These are phyloP conservation scores for Leptothorax acervorum DNA, from an alignment of 2,888 invertebrate genomes.

Conservation along the genomic window DNA sequence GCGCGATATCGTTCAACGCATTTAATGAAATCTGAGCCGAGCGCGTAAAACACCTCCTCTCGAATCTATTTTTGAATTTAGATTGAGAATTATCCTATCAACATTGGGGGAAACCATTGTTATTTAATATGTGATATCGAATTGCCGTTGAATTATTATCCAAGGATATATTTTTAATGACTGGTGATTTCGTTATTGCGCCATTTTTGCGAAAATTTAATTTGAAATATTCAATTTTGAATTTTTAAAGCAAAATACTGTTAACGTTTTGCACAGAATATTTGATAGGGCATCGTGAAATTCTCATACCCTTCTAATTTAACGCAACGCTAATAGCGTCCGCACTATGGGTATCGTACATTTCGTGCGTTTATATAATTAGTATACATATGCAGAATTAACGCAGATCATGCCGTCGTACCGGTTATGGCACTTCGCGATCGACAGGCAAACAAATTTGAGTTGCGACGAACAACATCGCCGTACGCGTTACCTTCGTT, in stretches of 20 bases:
- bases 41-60: background rate
- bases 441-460: slow-evolving; percentile 35
- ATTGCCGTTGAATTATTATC: background rate
- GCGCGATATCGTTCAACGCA: background rate
- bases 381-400: background rate
- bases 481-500: slow-evolving; percentile 25
- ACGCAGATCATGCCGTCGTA: background rate
- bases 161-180: background rate
- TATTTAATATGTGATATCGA: background rate
- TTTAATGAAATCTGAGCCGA: background rate
- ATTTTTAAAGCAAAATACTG: background rate
- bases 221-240: background rate
- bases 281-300: background rate
- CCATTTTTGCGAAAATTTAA: slow-evolving; percentile 7
- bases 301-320: background rate
- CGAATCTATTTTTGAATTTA: background rate
- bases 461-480: background rate
- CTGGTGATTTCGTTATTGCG: background rate
- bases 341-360: background rate
- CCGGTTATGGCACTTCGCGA: slow-evolving; percentile 6
- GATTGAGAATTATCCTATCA: background rate
- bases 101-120: background rate
- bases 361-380: background rate
- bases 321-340: background rate
- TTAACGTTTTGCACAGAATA: background rate